Evolutionary conservation across 1,140 invertebrate species (phyloP), one percentile per base, ranked within the genome.

Genomic region (Coenobita brevimanus): DNA sequence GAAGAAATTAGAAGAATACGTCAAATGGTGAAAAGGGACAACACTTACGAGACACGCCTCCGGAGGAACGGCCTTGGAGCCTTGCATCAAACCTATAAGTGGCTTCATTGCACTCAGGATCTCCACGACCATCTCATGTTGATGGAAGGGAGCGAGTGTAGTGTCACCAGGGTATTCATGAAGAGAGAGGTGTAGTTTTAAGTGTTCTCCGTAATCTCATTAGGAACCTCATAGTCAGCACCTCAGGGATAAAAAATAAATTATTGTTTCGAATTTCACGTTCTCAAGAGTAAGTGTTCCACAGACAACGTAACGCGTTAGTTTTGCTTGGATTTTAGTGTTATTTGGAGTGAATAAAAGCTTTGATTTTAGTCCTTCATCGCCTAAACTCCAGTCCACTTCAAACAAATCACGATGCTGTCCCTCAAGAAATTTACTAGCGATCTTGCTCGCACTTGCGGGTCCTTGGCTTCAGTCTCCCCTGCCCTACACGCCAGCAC

Each of bases 21-120:
- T 73, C 85, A 60, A 87, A 87, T 87, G 85, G 64, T 80, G 30
- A 80, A 69, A 62, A 87, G 85, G 69, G 85, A 87, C 21, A 30
- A 30, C 41, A 87, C 67, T 38, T 80, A 87, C 85, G 85, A 87
- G 85, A 87, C 85, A 17, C 78, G 85, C 36, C 60, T 87, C 62
- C 85, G 85, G 46, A 33, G 76, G 73, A 80, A 87, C 78, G 85
- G 85, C 62, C 75, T 87, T 38, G 78, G 76, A 57, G 30, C 76
- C n/a, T 94, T 97, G 92, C 96, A 97, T 93, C 96, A 97, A 93
- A 97, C 96, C 91, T 97, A 96, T 95, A 97, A 97, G 96, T 97
- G 97, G 97, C 93, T 97, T 92, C 97, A 97, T 93, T 96, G 97
- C 92, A 97, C 96, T 71, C 95, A 96, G 90, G 95, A 95, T 90